Conservation (phyloP, 2,797 vertebrate species). For the Macrochelys suwanniensis region DNA sequence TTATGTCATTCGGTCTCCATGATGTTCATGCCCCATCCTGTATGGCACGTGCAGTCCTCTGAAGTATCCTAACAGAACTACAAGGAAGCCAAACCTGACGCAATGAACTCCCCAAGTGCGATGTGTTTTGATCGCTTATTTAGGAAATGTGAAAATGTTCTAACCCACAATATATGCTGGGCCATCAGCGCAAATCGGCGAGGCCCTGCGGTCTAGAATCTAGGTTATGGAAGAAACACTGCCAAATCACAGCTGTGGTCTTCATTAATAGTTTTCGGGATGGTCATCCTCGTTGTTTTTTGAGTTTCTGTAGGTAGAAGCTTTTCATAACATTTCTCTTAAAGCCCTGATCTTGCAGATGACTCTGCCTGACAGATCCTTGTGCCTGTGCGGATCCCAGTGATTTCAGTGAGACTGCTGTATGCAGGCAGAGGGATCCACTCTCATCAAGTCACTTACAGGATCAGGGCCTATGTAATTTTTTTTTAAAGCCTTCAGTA, state of each 20-base stretch:
- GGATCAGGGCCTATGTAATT: not conserved
- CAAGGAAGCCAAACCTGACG: not conserved
- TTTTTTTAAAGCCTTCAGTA: not conserved
- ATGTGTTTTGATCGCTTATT: not conserved
- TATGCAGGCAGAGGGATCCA: not conserved
- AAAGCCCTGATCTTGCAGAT: not conserved
- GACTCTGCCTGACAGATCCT: not conserved
- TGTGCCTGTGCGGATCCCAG: not conserved
- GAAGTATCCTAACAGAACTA: too few relatives aligned
- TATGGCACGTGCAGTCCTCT: too few relatives aligned
- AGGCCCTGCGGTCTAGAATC: not conserved
- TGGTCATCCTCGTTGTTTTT: not conserved
- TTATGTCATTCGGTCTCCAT: too few relatives aligned
- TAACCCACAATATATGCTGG: not conserved
- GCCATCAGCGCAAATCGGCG: not conserved
- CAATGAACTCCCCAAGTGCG: not conserved
- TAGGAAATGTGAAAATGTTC: not conserved
- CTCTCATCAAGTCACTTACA: not conserved
- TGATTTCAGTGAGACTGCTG: not conserved
- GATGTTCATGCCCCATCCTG: too few relatives aligned
- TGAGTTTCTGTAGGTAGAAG: not conserved
- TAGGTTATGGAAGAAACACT: not conserved
- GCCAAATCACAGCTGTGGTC: not conserved
- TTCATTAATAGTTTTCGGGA: not conserved
- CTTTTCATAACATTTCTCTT: not conserved